Evolutionary conservation across 2,888 invertebrate genomes (phyloP).

Genomic region (Stenichneumon culpator): DNA sequence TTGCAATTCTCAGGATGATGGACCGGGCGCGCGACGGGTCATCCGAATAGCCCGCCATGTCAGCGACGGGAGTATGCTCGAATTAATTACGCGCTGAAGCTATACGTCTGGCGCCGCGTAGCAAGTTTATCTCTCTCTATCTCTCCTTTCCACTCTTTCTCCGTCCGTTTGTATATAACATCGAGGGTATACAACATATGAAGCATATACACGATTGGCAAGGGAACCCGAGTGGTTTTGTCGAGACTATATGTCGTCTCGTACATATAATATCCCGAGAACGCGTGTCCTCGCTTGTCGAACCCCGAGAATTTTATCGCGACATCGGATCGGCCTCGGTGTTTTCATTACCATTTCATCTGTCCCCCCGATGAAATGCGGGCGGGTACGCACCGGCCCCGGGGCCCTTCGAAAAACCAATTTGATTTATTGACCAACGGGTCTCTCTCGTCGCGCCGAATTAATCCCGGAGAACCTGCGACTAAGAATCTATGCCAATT

Average conservation of each 20-base stretch:
- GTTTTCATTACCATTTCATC: constrained; percentile 83
- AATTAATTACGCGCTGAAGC: constrained; percentile 57
- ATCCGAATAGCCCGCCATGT: constrained; percentile 42
- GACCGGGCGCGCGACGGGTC: constrained; percentile 47
- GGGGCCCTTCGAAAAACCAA: constrained; percentile 76
- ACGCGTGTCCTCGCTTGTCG: constrained; percentile 79
- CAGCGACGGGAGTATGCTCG: constrained; percentile 50
- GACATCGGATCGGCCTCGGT: constrained; percentile 79
- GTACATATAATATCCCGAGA: constrained; percentile 67
- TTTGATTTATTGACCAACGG: constrained; percentile 81
- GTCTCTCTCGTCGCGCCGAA: constrained; percentile 24
- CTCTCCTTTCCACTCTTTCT: background rate
- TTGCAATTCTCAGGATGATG: constrained; percentile 57
- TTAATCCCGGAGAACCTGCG: background rate
- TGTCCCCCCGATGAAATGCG: constrained; percentile 68
- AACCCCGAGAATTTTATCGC: constrained; percentile 82
- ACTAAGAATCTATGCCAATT: constrained; percentile 3
- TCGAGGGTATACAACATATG: constrained; percentile 37
- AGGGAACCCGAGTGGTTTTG: constrained; percentile 64
- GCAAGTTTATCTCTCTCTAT: background rate
- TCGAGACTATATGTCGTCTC: constrained; percentile 63
- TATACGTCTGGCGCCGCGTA: constrained; percentile 23
- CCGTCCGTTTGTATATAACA: background rate
- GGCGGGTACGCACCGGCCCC: constrained; percentile 23
- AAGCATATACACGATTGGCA: constrained; percentile 52